These are phyloP conservation scores for Larimichthys crocea DNA, from an alignment of 2,113 vertebrate genomes.

Conservation along the genomic window DNA sequence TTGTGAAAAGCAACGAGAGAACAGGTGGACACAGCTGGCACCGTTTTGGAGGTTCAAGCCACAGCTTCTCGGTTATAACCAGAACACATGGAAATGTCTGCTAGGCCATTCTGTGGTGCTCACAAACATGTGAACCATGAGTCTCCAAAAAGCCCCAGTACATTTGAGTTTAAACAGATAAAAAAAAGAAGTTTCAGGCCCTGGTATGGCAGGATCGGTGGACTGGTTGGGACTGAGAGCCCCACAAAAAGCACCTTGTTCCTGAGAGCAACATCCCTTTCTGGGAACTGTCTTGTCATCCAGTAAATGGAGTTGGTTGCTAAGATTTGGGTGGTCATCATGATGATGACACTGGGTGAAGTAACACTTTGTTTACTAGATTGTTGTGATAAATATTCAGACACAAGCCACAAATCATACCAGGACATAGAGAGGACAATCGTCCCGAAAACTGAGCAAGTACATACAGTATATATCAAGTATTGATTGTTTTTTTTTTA, in stretches of 20 bases:
- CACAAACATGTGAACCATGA: not conserved
- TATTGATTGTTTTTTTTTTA: not conserved
- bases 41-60: not conserved
- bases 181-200: not conserved
- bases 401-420: not conserved
- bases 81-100: not conserved
- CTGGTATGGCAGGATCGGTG: too few relatives aligned
- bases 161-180: not conserved
- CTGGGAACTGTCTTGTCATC: not conserved
- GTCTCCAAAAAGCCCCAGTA: not conserved
- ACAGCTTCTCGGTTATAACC: not conserved
- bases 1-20: not conserved
- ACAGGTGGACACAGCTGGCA: constrained; percentile 22
- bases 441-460: not conserved
- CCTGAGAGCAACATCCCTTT: not conserved
- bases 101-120: not conserved
- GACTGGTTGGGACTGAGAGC: too few relatives aligned
- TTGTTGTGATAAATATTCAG: not conserved
- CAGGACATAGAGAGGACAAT: not conserved
- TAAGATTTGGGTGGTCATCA: not conserved
- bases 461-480: not conserved
- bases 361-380: not conserved
- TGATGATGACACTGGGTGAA: not conserved
- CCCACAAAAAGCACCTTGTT: not conserved
- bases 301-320: not conserved